phyloP scores from a whole-genome alignment of 2,888 invertebrate genomes.

The Epistrophe grossulariae region DNA sequence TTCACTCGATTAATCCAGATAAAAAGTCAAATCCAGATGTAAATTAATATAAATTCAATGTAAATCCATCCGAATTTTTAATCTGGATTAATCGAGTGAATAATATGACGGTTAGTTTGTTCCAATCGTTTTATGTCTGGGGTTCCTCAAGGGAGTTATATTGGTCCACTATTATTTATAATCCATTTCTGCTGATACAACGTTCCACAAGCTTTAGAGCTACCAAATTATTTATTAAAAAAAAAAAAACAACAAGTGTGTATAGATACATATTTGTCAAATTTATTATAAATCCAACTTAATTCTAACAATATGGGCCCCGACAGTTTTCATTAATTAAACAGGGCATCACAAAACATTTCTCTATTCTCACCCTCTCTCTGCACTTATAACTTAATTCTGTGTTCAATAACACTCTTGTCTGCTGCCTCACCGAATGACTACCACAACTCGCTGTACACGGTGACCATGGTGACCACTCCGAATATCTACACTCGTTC shows the following conservation, averaged over 20 bases:
- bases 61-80: no score
- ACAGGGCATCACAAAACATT: slow-evolving; percentile 82
- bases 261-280: neutral
- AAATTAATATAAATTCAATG: no score
- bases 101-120: no score
- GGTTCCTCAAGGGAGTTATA: no score
- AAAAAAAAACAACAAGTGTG: neutral
- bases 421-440: slow-evolving; percentile 85
- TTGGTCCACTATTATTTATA: no score
- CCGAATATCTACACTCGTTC: slow-evolving; percentile 86
- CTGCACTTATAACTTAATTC: slow-evolving; percentile 82
- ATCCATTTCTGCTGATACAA: no score
- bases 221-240: no score
- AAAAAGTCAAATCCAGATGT: no score
- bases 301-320: slow-evolving; percentile 69
- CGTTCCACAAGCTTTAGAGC: no score
- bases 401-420: slow-evolving; percentile 83
- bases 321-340: slow-evolving; percentile 77
- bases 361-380: slow-evolving; percentile 82
- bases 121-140: no score
- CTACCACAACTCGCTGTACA: slow-evolving; percentile 88
- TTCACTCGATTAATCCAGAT: no score
- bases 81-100: no score
- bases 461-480: slow-evolving; percentile 89
- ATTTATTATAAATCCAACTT: slow-evolving; percentile 10